Conservation (phyloP, 2,113 vertebrate species). For the Bungarus multicinctus region DNA sequence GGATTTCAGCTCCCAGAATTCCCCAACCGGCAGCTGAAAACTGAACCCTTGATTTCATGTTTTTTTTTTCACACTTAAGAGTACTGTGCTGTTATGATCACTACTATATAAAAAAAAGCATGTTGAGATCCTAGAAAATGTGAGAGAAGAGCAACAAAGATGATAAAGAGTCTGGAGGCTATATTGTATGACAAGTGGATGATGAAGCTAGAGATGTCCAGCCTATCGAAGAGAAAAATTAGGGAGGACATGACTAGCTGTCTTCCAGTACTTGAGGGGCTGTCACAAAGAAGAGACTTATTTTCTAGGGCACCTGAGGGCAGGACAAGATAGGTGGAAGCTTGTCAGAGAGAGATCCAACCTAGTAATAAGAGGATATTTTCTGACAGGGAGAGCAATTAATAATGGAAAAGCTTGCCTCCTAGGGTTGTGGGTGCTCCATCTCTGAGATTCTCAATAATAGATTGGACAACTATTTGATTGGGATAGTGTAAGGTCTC, state of each 20-base stretch:
- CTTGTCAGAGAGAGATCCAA: background rate
- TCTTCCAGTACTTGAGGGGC: background rate
- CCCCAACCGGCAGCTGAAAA: too few species aligned
- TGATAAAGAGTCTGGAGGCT: background rate
- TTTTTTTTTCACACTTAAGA: too few species aligned
- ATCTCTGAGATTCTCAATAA: background rate
- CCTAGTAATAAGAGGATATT: background rate
- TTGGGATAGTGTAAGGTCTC: background rate
- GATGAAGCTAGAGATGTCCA: background rate
- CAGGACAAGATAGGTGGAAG: background rate
- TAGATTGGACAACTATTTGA: background rate
- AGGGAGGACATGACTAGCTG: background rate
- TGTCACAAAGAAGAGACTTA: background rate
- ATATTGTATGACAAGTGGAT: background rate
- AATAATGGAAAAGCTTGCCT: background rate
- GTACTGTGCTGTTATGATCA: too few species aligned
- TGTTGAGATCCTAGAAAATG: background rate
- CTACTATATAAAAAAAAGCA: too few species aligned
- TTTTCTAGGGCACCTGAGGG: background rate
- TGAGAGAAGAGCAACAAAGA: background rate
- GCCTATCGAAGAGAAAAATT: background rate
- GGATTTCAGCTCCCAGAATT: too few species aligned
- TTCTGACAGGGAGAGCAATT: background rate
- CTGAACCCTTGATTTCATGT: too few species aligned
- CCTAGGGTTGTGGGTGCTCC: background rate